Evolutionary conservation across 1,140 invertebrate species (phyloP).

Genomic region (Drosophila tsacasi): DNA sequence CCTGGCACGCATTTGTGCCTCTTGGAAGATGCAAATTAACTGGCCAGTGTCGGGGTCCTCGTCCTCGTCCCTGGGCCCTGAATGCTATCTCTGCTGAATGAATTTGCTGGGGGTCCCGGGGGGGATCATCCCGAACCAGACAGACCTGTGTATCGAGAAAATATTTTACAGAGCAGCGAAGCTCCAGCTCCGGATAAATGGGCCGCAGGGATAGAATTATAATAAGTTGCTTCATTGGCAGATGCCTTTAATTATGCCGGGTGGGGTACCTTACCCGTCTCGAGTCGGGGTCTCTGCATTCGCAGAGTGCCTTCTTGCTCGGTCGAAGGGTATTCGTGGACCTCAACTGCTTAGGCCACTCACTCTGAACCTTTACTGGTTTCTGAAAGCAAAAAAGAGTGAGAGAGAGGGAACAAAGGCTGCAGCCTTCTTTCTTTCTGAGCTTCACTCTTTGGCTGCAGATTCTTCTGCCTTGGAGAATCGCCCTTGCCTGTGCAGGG

Average conservation of each 20-base stretch:
- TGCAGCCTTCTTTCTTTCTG: slow-evolving; percentile 13
- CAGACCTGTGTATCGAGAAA: slow-evolving; percentile 53
- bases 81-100: slow-evolving; percentile 64
- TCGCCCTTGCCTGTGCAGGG: not conserved
- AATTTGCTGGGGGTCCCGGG: slow-evolving; percentile 8
- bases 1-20: slow-evolving; percentile 28
- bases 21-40: slow-evolving; percentile 73
- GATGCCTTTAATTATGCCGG: slow-evolving; percentile 71
- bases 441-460: slow-evolving; percentile 7
- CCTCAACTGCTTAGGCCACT: not conserved
- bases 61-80: slow-evolving; percentile 22
- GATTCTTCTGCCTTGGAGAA: slow-evolving; percentile 25
- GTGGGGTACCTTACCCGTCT: slow-evolving; percentile 34
- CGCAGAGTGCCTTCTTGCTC: not conserved
- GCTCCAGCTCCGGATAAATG: slow-evolving; percentile 69
- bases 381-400: slow-evolving; percentile 17
- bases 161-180: slow-evolving; percentile 41
- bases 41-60: slow-evolving; percentile 6
- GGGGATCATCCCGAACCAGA: slow-evolving; percentile 19
- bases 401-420: slow-evolving; percentile 13
- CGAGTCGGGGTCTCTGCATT: not conserved
- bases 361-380: slow-evolving; percentile 22
- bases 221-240: slow-evolving; percentile 82
- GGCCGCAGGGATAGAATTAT: slow-evolving; percentile 82
- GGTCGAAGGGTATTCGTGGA: slow-evolving; percentile 24